These are phyloP conservation scores for Azemiops feae DNA, from an alignment of 2,113 vertebrate genomes.

Conservation along the genomic window DNA sequence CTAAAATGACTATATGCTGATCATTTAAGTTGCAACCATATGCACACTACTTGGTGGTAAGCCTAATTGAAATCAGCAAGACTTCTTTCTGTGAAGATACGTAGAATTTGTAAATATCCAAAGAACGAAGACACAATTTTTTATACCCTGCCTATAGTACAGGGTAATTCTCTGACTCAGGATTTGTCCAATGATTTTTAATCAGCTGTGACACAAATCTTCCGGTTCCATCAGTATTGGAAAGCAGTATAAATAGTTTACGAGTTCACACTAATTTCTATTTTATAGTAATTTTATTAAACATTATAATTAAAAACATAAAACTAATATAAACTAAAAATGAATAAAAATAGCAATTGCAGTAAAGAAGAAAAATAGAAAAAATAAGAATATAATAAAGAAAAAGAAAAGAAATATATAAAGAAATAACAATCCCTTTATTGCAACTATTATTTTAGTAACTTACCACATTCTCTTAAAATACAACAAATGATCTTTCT, in stretches of 20 bases:
- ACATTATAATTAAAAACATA: not conserved
- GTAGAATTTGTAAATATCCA: not conserved
- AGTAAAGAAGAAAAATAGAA: not conserved
- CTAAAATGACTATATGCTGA: not conserved
- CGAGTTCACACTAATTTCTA: not conserved
- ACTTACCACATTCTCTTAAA: not conserved
- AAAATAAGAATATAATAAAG: not conserved
- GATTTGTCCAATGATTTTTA: not conserved
- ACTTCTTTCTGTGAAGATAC: not conserved
- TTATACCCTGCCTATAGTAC: not conserved
- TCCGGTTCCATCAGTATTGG: not conserved
- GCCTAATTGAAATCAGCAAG: not conserved
- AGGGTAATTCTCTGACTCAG: not conserved
- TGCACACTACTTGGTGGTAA: not conserved
- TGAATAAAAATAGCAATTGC: not conserved
- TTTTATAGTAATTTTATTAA: not conserved
- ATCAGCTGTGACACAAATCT: not conserved
- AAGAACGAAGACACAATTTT: not conserved
- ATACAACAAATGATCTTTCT: not conserved
- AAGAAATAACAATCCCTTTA: not conserved
- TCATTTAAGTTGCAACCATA: not conserved
- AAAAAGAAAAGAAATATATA: not conserved
- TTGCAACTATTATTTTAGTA: not conserved
- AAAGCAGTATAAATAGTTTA: not conserved
- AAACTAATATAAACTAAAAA: not conserved